phyloP scores from a whole-genome alignment of 2,113 vertebrate species.

The Plestiodon gilberti region DNA sequence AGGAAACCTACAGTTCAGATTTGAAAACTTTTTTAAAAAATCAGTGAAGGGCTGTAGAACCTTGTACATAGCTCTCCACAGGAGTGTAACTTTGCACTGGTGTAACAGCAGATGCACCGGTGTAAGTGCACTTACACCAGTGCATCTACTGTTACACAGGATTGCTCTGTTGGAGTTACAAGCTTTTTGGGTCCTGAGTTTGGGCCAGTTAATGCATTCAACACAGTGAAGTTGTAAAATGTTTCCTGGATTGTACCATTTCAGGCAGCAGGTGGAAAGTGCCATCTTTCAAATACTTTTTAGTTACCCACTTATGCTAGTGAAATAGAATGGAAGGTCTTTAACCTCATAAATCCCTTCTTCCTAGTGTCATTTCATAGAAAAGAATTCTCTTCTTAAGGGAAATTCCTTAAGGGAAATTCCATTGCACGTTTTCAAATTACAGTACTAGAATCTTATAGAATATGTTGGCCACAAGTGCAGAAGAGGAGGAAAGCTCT shows the following conservation, averaged over 20 bases:
- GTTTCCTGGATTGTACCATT: neutral
- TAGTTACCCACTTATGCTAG: neutral
- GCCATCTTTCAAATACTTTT: neutral
- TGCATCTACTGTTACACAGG: too few species aligned
- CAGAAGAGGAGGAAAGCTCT: neutral
- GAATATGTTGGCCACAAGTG: conserved; percentile 12
- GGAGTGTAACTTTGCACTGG: too few species aligned
- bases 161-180: too few species aligned
- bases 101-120: too few species aligned
- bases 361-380: conserved; percentile 20
- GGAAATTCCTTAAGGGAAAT: neutral
- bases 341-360: neutral
- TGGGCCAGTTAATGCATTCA: neutral
- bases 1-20: neutral
- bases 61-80: too few species aligned
- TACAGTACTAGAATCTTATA: neutral
- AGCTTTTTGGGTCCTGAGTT: neutral
- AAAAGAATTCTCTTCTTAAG: neutral
- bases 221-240: neutral
- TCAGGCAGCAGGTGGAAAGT: neutral
- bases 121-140: too few species aligned
- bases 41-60: neutral
- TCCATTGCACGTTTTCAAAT: neutral
- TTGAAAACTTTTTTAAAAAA: neutral
- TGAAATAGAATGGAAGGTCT: neutral